Conservation (phyloP, 2,113 vertebrate genomes). For the Calonectris borealis region DNA sequence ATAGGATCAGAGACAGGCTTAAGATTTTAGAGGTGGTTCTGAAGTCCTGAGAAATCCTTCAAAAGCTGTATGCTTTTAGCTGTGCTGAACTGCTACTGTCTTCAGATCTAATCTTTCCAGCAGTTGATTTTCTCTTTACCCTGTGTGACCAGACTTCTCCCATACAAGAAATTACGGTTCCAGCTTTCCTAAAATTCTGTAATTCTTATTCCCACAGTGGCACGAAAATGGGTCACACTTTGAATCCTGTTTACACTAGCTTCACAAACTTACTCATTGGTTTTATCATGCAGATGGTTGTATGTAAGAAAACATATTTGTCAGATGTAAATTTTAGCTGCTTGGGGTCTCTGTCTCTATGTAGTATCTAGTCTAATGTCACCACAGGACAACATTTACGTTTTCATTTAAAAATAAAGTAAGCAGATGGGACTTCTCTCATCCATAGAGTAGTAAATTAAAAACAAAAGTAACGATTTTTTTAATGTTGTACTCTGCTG, state of each 20-base stretch:
- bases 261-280: not conserved
- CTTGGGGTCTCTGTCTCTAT: not conserved
- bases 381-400: constrained; percentile 47
- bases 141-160: constrained; percentile 25
- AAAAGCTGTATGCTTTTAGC: constrained; percentile 18
- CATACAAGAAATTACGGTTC: not conserved
- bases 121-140: constrained; percentile 44
- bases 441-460: constrained; percentile 37
- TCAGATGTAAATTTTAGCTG: constrained; percentile 46
- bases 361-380: constrained; percentile 14
- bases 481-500: constrained; percentile 13
- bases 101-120: constrained; percentile 57
- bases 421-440: constrained; percentile 56
- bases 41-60: constrained; percentile 40
- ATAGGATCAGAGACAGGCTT: constrained; percentile 15
- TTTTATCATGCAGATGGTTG: constrained; percentile 32
- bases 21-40: constrained; percentile 55
- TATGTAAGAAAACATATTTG: constrained; percentile 29
- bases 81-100: not conserved
- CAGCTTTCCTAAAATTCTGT: not conserved
- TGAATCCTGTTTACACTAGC: not conserved
- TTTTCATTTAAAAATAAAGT: constrained; percentile 53
- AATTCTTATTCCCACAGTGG: not conserved
- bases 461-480: constrained; percentile 36
- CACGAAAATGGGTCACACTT: constrained; percentile 1